Evolutionary conservation across 23 tunicate species (phyloP), one percentile per base, ranked within the genome.

Genomic region (Botrylloides violaceus): DNA sequence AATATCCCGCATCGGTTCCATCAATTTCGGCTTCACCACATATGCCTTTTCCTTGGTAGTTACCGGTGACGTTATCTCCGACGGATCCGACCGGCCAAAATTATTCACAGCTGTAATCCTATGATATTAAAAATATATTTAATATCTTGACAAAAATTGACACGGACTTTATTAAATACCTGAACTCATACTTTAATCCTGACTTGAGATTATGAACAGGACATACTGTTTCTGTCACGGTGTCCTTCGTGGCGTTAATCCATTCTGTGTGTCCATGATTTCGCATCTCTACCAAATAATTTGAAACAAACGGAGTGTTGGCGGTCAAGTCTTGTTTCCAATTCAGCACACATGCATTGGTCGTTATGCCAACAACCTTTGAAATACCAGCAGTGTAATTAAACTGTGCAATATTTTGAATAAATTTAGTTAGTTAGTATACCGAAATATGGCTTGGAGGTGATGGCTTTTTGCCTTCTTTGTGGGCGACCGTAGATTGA

Each of bases 291-390:
- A 93, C 80, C 33, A 85, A 59, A 66, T 86, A 93, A 47, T 87
- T 73, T 0, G 83, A 61, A 29, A 93, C 81, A 47, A 71, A 47
- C 2, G 58, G 29, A 2, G 81, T 81, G 20, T 80, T 94, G 26
- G 78, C 83, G 22, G 82, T 35, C 56, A 81, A 81, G 35, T 94
- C 94, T 32, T 81, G 88, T 53, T 79, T 85, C 98, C 98, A 93
- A 39, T 75, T 78, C 23, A 93, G 84, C 77, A 86, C 77, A 66
- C 94, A 86, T 2, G 82, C 81, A 4, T 85, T 85, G 39, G 74
- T 70, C 26, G 87, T 85, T 20, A 86, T 84, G 71, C 36, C 38
- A 29, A 32, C 38, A 65, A 29, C 36, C 38, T 65, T 6, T 31
- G 5, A 65, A 65, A 19, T 12, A 32, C 27, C 71, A 29, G 18